Evolutionary conservation across 2,888 invertebrate species (phyloP).

Genomic region (Trachelus iudaicus): DNA sequence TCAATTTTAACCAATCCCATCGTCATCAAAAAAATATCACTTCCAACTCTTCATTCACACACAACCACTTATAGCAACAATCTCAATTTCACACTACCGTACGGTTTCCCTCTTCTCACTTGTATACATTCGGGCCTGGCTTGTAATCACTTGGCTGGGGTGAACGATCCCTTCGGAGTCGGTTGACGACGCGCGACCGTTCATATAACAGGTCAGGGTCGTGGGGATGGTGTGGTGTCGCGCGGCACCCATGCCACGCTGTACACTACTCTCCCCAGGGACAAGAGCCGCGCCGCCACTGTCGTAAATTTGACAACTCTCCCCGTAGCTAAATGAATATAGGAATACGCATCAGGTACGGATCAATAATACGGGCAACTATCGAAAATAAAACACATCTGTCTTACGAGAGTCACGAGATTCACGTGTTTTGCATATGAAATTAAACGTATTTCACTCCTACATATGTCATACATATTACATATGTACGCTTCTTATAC

Average conservation of each 20-base stretch:
- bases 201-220: slow-evolving; percentile 31
- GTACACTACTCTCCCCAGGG: slow-evolving; percentile 30
- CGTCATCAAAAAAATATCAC: not conserved
- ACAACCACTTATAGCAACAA: not conserved
- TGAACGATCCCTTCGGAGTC: slow-evolving; percentile 25
- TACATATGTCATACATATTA: not conserved
- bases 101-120: not conserved
- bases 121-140: not conserved
- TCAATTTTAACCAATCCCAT: not conserved
- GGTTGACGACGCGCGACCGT: slow-evolving; percentile 8
- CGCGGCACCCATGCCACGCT: not conserved
- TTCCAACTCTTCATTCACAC: not conserved
- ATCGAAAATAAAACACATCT: slow-evolving; percentile 16
- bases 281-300: slow-evolving; percentile 32
- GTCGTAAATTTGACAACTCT: slow-evolving; percentile 50
- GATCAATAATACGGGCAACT: not conserved
- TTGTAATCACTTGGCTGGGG: slow-evolving; percentile 12
- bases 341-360: slow-evolving; percentile 19
- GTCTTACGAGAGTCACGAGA: not conserved
- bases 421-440: not conserved
- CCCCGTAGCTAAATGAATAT: slow-evolving; percentile 47
- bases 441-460: not conserved
- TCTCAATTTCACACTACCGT: not conserved
- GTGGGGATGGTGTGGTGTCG: slow-evolving; percentile 26
- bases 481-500: not conserved